Conservation (phyloP, 2,113 vertebrate genomes). For the Rallus limicola region DNA sequence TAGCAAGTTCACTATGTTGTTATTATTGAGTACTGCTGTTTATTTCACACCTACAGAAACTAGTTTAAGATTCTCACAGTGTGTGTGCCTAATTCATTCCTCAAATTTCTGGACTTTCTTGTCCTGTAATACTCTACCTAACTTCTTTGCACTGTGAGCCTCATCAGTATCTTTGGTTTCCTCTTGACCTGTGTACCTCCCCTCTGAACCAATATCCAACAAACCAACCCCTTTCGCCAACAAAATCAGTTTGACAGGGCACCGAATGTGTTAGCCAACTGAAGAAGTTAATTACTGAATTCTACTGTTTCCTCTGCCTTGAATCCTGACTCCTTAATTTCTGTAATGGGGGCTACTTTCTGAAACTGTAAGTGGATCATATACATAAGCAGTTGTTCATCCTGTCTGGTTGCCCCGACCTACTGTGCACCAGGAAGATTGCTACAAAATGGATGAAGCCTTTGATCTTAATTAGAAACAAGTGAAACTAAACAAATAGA, state of each 20-base stretch:
- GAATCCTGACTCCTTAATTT: background rate
- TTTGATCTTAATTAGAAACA: background rate
- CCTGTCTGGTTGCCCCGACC: rapidly evolving
- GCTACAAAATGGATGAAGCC: background rate
- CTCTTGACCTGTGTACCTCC: background rate
- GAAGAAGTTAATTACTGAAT: background rate
- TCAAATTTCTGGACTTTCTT: background rate
- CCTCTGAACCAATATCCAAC: background rate
- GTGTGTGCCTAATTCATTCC: background rate
- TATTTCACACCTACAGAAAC: background rate
- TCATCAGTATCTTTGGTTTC: background rate
- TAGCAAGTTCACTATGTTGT: background rate
- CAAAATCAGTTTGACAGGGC: background rate
- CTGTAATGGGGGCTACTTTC: background rate
- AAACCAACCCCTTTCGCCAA: background rate
- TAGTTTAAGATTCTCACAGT: background rate
- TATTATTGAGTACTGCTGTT: background rate
- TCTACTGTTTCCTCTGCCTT: background rate
- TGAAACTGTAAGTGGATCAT: rapidly evolving
- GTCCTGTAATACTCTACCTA: background rate
- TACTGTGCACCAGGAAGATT: background rate
- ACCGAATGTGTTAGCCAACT: background rate
- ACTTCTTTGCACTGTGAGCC: background rate
- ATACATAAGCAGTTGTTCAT: background rate
- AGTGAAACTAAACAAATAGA: background rate